A percentile compares a stretch with the other conserved stretches of the same genome.
Evolutionary conservation across 2,113 vertebrate genomes (phyloP).

Genomic region (Morone chrysops): DNA sequence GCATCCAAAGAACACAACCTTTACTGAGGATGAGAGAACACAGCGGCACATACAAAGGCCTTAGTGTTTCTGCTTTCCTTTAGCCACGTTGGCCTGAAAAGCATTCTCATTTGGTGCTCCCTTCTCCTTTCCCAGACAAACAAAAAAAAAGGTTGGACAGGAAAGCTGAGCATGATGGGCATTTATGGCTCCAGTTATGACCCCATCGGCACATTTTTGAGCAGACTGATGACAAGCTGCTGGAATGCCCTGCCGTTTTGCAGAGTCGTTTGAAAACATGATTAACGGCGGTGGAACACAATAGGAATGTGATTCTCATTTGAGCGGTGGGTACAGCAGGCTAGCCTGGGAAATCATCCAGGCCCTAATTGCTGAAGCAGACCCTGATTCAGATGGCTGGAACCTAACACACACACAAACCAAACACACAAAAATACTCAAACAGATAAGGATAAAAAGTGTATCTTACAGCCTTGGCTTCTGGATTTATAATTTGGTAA

Average conservation of each 20-base stretch:
- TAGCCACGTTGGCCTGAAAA: constrained; percentile 11
- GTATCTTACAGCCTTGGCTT: constrained; percentile 18
- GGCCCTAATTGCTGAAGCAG: constrained; percentile 81
- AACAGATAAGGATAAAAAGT: constrained; percentile 35
- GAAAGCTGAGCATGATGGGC: constrained; percentile 62
- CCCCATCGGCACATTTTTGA: constrained; percentile 76
- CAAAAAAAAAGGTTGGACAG: constrained; percentile 57
- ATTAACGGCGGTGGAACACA: constrained; percentile 80
- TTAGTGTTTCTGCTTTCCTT: constrained; percentile 3
- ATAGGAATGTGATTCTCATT: constrained; percentile 81
- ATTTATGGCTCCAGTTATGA: constrained; percentile 75
- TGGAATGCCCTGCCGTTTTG: constrained; percentile 69
- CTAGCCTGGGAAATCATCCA: constrained; percentile 81
- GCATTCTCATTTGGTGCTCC: constrained; percentile 3
- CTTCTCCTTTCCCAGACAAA: constrained; percentile 38
- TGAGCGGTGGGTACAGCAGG: constrained; percentile 70
- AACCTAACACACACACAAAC: constrained; percentile 16
- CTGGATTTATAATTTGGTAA: constrained; percentile 17
- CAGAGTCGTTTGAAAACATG: constrained; percentile 79
- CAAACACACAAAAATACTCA: background rate
- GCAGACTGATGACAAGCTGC: constrained; percentile 76
- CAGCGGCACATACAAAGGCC: background rate
- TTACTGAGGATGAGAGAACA: background rate
- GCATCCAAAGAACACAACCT: constrained; percentile 1
- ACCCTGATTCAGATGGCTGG: constrained; percentile 73